Base-by-base conservation (phyloP, 2,113 vertebrate species). In the Callipepla californica region DNA sequence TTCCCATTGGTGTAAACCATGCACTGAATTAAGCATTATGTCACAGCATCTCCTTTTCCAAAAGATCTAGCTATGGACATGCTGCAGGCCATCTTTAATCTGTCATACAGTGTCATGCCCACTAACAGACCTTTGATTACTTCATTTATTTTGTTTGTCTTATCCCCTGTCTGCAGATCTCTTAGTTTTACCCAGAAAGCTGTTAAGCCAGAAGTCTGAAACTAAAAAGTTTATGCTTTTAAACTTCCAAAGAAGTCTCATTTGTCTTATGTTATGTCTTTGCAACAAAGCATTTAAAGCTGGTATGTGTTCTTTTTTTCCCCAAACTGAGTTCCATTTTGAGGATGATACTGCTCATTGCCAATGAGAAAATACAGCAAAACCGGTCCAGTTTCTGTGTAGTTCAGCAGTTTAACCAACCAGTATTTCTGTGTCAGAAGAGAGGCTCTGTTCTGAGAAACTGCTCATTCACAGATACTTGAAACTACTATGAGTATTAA, bases 1-100 rank as follows among this genome's bases (percentile, higher is more conserved):
- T 93, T 91, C 93, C 96, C 93, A 84, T 96, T 22, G 78, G 78
- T 96, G 95, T 97, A 88, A 91, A 96, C 77, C 90, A 89, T 45
- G 23, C 87, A 88, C 95, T 73, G 75, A 92, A 79, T 36, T 84
- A 45, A 81, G 87, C 44, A 19, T 86, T 75, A 42, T 51, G 66
- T 90, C 87, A 77, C 47, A 10, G 45, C 90, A 89, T 83, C 87
- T 63, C 30, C 73, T 96, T 96, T 92, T 51, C 85, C 26, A 57
- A 82, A 86, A 90, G 72, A 75, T 18, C 47, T 70, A 77, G 89
- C 90, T 92, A 38, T 80, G 89, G 72, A 68, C 58, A 3, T 79
- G 78, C 94, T 80, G 58, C 45, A 70, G 93, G 73, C 95, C 89
- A 76, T 95, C 84, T 93, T 89, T 76, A 94, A 74, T 69, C 76